Percentiles rank a stretch among this genome's conserved stretches.
phyloP scores from a whole-genome alignment of 2,888 invertebrate species.

The Pristionchus fissidentatus region DNA sequence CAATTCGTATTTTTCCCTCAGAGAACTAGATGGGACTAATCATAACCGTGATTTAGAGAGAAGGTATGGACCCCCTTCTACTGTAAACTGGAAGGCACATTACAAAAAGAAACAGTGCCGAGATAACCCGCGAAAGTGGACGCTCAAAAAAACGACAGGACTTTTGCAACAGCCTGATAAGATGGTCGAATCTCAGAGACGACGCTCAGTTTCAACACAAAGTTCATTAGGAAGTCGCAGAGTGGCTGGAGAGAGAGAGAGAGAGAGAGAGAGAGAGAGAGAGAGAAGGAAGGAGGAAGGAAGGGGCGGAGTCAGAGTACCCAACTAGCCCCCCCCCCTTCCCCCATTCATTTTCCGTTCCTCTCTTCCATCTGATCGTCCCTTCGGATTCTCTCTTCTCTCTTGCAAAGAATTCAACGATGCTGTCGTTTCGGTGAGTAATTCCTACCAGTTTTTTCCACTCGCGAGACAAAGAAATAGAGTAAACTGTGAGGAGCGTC shows the following conservation, averaged over 20 bases:
- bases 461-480: background rate
- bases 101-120: too few relatives aligned
- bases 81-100: too few relatives aligned
- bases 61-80: too few relatives aligned
- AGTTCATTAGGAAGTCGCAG: slow-evolving; percentile 34
- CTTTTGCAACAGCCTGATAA: too few relatives aligned
- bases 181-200: too few relatives aligned
- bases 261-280: background rate
- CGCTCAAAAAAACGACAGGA: too few relatives aligned
- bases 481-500: background rate
- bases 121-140: too few relatives aligned
- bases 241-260: slow-evolving; percentile 7
- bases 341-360: background rate
- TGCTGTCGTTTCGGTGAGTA: slow-evolving; percentile 2
- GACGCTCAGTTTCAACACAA: slow-evolving; percentile 19
- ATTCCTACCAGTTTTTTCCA: too few relatives aligned
- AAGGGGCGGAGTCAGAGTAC: background rate
- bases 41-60: too few relatives aligned
- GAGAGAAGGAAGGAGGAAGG: background rate
- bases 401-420: too few relatives aligned
- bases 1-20: too few relatives aligned
- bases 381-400: background rate
- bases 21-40: too few relatives aligned
- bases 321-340: background rate
- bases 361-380: slow-evolving; percentile 15